Conservation (phyloP, 2,888 invertebrate species). For the Danaus chrysippus region DNA sequence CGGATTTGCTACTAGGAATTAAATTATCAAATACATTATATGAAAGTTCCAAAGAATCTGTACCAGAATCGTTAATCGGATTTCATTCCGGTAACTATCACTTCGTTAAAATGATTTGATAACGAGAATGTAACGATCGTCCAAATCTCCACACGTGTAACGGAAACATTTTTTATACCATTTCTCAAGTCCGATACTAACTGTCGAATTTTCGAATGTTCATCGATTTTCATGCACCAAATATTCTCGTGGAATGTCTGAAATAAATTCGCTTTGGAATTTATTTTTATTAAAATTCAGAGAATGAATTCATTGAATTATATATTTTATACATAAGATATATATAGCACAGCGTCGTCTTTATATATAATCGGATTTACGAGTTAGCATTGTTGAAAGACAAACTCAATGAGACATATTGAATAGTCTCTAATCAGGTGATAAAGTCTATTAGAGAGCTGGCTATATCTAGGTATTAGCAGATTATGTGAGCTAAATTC, state of each 20-base stretch:
- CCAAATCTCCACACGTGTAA: constrained; percentile 17
- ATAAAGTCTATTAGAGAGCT: no score
- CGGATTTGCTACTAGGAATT: constrained; percentile 27
- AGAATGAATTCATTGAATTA: no score
- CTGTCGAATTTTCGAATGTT: constrained; percentile 25
- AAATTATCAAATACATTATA: constrained; percentile 14
- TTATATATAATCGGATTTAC: no score
- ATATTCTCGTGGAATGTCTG: constrained; percentile 18
- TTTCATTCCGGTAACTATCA: neutral
- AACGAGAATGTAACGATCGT: constrained; percentile 10
- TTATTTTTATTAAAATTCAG: neutral
- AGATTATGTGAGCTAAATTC: no score
- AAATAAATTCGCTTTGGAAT: constrained; percentile 12
- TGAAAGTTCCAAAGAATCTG: neutral
- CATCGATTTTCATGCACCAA: constrained; percentile 31
- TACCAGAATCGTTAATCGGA: neutral
- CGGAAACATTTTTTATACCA: constrained; percentile 26
- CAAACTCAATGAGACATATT: no score
- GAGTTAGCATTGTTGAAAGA: no score
- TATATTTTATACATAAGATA: no score
- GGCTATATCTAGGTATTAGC: no score
- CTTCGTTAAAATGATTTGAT: neutral
- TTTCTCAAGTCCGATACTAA: constrained; percentile 27
- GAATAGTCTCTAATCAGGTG: no score
- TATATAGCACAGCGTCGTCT: no score